Conservation (phyloP, 2,888 invertebrate genomes). For the Philopedon plagiatum region DNA sequence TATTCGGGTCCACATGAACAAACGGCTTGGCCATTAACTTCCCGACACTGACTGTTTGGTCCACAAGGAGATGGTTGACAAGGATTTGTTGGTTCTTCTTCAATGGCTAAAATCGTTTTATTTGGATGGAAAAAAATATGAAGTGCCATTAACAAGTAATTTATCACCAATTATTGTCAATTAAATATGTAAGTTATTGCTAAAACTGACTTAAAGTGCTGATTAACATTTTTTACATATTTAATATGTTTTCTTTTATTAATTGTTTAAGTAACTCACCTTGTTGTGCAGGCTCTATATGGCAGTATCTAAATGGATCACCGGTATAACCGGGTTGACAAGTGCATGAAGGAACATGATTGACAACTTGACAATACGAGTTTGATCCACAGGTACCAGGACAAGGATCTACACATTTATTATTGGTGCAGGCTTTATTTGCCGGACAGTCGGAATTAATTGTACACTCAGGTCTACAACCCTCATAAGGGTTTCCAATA, state of each 20-base stretch:
- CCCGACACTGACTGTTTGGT: constrained; percentile 82
- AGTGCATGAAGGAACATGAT: constrained; percentile 76
- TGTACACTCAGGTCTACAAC: constrained; percentile 73
- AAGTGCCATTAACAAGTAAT: too few relatives aligned
- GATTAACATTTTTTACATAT: background rate
- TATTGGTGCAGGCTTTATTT: constrained; percentile 70
- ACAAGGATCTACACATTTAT: constrained; percentile 72
- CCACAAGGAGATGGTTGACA: constrained; percentile 85
- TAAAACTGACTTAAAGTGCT: background rate
- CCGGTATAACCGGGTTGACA: constrained; percentile 76
- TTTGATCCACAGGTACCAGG: constrained; percentile 71
- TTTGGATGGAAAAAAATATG: background rate
- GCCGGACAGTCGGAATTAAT: constrained; percentile 66
- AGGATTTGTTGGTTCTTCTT: constrained; percentile 70
- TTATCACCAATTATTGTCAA: too few relatives aligned
- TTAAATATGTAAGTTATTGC: too few relatives aligned
- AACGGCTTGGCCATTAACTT: constrained; percentile 72
- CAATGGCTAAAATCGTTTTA: constrained; percentile 70
- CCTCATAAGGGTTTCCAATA: constrained; percentile 81
- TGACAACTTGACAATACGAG: constrained; percentile 71
- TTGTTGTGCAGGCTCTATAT: constrained; percentile 53
- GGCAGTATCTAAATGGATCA: constrained; percentile 74
- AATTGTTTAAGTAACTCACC: constrained; percentile 61
- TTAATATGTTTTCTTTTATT: too few relatives aligned
- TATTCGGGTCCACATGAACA: constrained; percentile 75